Conservation (phyloP, 2,797 vertebrate genomes). For the Scyliorhinus canicula region DNA sequence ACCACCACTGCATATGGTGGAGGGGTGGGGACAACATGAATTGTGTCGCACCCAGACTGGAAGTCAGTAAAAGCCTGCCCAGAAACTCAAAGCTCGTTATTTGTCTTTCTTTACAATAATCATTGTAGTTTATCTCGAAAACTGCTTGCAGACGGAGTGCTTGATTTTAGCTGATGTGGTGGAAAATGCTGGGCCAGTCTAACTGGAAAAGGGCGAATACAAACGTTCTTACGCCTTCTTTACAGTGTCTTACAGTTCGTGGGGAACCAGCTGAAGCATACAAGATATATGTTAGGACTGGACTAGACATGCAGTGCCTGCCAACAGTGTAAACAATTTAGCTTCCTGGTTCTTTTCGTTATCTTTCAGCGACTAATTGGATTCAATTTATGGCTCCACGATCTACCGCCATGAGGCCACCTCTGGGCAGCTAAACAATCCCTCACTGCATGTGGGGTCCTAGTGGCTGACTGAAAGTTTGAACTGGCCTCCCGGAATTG, state of each 20-base stretch:
- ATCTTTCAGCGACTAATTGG: slow-evolving; percentile 21
- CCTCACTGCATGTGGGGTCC: not conserved
- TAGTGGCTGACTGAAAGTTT: not conserved
- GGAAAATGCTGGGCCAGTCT: not conserved
- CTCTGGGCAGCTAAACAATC: not conserved
- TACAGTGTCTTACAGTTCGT: not conserved
- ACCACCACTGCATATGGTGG: not conserved
- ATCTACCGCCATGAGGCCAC: not conserved
- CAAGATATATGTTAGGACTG: not conserved
- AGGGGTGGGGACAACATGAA: too few species aligned
- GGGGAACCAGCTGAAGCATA: not conserved
- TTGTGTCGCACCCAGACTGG: not conserved
- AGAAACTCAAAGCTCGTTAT: too few species aligned
- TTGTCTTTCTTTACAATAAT: not conserved
- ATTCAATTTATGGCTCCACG: not conserved
- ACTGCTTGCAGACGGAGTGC: not conserved
- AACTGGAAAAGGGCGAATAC: not conserved
- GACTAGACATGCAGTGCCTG: not conserved
- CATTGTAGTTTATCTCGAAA: not conserved
- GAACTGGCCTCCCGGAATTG: not conserved
- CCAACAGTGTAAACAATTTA: not conserved
- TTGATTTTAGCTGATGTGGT: not conserved
- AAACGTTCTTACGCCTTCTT: not conserved
- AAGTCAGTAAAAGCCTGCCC: not conserved
- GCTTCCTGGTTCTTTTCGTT: not conserved